Evolutionary conservation across 2,113 vertebrate genomes (phyloP), one percentile per base, ranked within the genome.

Genomic region (Percina caprodes): DNA sequence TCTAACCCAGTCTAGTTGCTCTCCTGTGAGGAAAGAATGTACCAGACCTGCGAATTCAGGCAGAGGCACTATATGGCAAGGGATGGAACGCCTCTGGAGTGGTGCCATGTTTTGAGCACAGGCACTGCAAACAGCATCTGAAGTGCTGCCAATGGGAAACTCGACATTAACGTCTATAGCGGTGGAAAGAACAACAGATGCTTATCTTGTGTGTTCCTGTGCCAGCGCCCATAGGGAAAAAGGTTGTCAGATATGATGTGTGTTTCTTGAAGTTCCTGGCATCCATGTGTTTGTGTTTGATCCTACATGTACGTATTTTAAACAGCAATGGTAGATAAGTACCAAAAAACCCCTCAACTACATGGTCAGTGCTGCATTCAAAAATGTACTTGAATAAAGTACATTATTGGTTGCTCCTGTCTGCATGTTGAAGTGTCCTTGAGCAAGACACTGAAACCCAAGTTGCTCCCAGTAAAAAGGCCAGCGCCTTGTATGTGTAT

Each of bases 161-260:
- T 71, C 51, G 19, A 58, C 85, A 82, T 91, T 76, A 87, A 68
- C 74, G 51, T 83, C 59, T 66, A 85, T 11, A 69, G 72, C 0
- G 48, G 68, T 33, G 78, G 71, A 83, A 72, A 79, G 75, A 89
- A 86, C 89, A 88, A 83, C 92, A 87, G 86, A 80, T 92, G 92
- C 83, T 85, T 67, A 26, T 75, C 77, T 51, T 76, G 73, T 71
- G 79, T 80, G 75, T 90, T 83, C 76, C 26, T 48, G 46, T 83
- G 89, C 92, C 91, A 89, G 79, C 6, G 6, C 42, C 79, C 73
- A 75, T 26, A 45, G 79, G 83, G 79, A 68, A 65, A 62, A 46
- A 4, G n/a, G 21, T 23, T 82, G 84, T 77, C 80, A 76, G 72
- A 79, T 63, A 58, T 74, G 55, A 87, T 84, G 79, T 72, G 62